Evolutionary conservation across 2,888 invertebrate species (phyloP).

Genomic region (Arge pagana): DNA sequence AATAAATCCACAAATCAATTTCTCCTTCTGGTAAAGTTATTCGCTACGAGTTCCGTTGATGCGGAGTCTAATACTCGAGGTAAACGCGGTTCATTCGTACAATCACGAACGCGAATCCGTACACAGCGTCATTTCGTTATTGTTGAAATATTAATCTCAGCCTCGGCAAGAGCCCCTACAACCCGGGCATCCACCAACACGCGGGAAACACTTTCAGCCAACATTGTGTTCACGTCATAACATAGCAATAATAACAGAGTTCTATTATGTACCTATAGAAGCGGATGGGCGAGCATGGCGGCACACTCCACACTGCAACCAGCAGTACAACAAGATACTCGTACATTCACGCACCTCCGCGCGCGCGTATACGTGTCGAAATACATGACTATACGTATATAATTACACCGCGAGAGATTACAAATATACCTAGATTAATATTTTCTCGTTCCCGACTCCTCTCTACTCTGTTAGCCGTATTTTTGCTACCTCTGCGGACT

Average conservation of each 20-base stretch:
- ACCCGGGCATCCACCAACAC: no score
- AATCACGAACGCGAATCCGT: no score
- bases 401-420: constrained; percentile 45
- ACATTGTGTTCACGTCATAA: constrained; percentile 53
- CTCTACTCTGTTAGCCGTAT: constrained; percentile 27
- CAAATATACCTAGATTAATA: constrained; percentile 58
- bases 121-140: constrained; percentile 42
- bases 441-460: constrained; percentile 52
- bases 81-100: no score
- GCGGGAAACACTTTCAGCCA: no score
- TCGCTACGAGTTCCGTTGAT: no score
- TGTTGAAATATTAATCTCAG: constrained; percentile 51
- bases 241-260: constrained; percentile 56
- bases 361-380: constrained; percentile 13
- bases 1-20: no score
- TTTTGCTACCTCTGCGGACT: constrained; percentile 34
- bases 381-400: constrained; percentile 23
- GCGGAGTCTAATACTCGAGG: no score
- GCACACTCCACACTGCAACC: no score
- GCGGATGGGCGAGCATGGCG: constrained; percentile 15
- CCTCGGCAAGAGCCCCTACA: no score
- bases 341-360: no score
- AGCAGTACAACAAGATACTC: no score
- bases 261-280: constrained; percentile 51
- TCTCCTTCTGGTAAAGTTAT: no score